Evolutionary conservation across 2,797 vertebrate species (phyloP), one percentile per base, ranked within the genome.

Genomic region (Euphonia xanthogaster): DNA sequence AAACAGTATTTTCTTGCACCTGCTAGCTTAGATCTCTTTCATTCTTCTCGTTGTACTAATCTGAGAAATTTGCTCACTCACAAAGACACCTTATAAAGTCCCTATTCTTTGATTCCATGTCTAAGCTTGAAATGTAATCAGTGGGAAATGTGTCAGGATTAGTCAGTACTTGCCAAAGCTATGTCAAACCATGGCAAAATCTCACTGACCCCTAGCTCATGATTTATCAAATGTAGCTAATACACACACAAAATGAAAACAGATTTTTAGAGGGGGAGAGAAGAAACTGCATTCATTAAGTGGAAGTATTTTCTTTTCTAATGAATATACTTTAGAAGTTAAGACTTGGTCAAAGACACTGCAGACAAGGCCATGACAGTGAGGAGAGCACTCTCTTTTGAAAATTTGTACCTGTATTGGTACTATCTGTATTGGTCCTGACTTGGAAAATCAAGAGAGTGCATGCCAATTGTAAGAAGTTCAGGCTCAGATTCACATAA

Each of bases 81-180:
- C 60, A 35, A 50, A 54, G 10, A 16, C 31, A 25, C 3, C 7
- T 75, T 61, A 42, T 6, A 72, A 77, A 74, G 25, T 61, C 67
- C 27, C 28, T 33, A 44, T 92, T 91, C 62, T 70, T 83, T 58
- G 15, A 54, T 65, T 18, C 33, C 47, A 51, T 28, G 30, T 39
- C 14, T 92, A 72, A 77, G 84, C 44, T 91, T 91, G 60, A 93
- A 85, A 83, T 73, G 58, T 62, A 85, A 94, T 66, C 42, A 87
- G 47, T 54, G 22, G 66, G n/a, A 89, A 84, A 67, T n/a, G 25
- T 58, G n/a, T 62, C 65, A 80, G 57, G 25, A 71, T 90, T 82
- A 65, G n/a, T 54, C 44, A 65, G 67, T 80, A 47, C 33, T 60
- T 61, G 51, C 39, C 47, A 92, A 92, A 92, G 73, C 7, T 67